A percentile compares a stretch with the other conserved stretches of the same genome.
phyloP scores from a whole-genome alignment of 2,888 invertebrate species.

The Erynnis tages region DNA sequence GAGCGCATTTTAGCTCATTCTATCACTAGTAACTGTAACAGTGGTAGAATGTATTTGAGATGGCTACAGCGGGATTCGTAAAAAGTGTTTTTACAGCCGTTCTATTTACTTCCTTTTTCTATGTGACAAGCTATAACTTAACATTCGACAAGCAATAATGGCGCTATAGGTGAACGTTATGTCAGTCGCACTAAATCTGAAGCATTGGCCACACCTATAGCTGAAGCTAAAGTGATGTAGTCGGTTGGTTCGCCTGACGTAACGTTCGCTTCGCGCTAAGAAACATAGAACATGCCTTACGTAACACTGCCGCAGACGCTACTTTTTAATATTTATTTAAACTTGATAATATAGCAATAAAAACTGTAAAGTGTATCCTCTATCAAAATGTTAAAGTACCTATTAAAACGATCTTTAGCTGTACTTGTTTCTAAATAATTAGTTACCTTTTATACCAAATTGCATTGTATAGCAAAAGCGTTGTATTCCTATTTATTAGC shows the following conservation, averaged over 20 bases:
- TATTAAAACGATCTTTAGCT: constrained; percentile 12
- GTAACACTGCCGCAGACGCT: constrained; percentile 16
- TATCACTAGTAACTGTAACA: too few species aligned
- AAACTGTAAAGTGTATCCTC: constrained; percentile 4
- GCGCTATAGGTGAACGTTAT: not conserved
- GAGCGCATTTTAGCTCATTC: too few species aligned
- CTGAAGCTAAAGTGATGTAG: not conserved
- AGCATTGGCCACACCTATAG: too few species aligned
- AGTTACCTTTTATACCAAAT: constrained; percentile 20
- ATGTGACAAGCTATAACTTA: too few species aligned
- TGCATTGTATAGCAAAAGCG: constrained; percentile 15
- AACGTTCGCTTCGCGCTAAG: constrained; percentile 3
- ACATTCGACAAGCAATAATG: constrained; percentile 23
- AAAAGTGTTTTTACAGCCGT: too few species aligned
- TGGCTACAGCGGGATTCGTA: too few species aligned
- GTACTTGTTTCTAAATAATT: constrained; percentile 14
- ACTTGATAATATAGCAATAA: constrained; percentile 14
- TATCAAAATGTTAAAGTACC: constrained; percentile 15
- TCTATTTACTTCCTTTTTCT: too few species aligned
- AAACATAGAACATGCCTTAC: constrained; percentile 16
- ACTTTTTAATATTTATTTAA: constrained; percentile 13
- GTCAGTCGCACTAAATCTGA: not conserved
- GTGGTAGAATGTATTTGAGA: too few species aligned
- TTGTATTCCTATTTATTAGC: constrained; percentile 7
- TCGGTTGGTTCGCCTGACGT: not conserved